Evolutionary conservation across 2,888 invertebrate species (phyloP).

Genomic region (Antitype chi): DNA sequence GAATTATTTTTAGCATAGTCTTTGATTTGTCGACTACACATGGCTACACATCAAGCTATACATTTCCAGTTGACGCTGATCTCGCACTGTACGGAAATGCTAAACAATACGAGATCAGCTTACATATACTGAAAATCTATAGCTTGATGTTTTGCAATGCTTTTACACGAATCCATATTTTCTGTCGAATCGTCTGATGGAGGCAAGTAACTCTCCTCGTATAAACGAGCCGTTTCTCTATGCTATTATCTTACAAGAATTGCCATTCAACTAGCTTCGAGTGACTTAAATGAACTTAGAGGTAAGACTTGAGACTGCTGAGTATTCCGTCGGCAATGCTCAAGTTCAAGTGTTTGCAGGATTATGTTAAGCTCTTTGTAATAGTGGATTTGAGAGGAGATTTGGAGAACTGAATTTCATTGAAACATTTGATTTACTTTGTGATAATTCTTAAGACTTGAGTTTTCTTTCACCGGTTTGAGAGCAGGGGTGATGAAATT

Average conservation of each 20-base stretch:
- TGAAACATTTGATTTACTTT: background rate
- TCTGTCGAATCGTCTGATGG: background rate
- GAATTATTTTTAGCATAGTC: background rate
- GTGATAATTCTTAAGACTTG: background rate
- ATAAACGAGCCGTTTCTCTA: background rate
- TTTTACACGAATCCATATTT: background rate
- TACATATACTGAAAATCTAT: no score
- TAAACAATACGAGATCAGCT: no score
- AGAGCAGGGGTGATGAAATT: no score
- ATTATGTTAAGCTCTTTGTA: background rate
- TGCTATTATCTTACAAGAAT: background rate
- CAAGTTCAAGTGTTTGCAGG: slow-evolving; percentile 2
- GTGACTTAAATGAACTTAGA: background rate
- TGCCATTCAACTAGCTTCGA: background rate
- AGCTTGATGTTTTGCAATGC: no score
- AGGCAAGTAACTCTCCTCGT: background rate
- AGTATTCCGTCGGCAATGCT: slow-evolving; percentile 14
- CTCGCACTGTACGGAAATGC: no score
- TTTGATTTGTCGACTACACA: no score
- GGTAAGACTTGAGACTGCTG: background rate
- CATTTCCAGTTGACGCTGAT: no score
- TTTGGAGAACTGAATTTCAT: slow-evolving; percentile 1
- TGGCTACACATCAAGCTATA: no score
- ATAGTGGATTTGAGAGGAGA: background rate
- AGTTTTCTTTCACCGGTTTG: background rate